Conservation (phyloP, 2,888 invertebrate species). For the Strigamia maritima region DNA sequence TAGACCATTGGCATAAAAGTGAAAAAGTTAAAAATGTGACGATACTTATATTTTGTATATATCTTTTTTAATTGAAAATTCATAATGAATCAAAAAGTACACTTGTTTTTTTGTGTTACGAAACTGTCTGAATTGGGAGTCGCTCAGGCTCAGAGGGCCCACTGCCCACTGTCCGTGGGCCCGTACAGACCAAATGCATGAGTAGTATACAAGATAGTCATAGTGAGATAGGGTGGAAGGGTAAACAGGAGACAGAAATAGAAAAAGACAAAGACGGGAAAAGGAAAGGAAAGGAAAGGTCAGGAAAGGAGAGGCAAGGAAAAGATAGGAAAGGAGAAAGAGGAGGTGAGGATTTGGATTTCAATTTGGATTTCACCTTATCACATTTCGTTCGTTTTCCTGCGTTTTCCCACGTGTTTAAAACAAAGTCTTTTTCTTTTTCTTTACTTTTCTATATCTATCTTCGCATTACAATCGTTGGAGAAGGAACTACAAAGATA, state of each 20-base stretch:
- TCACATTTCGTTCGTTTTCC: not conserved
- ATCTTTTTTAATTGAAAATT: conserved; percentile 37
- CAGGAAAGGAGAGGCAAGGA: not conserved
- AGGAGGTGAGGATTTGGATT: not conserved
- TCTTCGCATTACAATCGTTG: not conserved
- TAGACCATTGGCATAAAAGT: too few species aligned
- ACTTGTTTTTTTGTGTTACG: conserved; percentile 36
- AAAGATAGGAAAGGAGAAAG: not conserved
- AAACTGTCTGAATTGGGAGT: conserved; percentile 30
- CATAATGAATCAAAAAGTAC: conserved; percentile 39
- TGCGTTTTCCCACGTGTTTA: not conserved
- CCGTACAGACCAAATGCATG: conserved; percentile 37
- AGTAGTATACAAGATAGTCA: conserved; percentile 36
- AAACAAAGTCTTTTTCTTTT: not conserved
- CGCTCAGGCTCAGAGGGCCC: conserved; percentile 2
- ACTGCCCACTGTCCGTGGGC: not conserved
- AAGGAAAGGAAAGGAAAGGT: not conserved
- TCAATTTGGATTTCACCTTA: too few species aligned
- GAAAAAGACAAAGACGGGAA: not conserved
- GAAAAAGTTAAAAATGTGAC: not conserved
- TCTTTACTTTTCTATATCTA: too few species aligned
- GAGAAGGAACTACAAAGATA: conserved; percentile 23
- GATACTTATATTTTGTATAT: not conserved
- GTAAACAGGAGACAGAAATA: not conserved
- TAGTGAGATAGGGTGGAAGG: not conserved